phyloP scores from a whole-genome alignment of 2,113 vertebrate genomes.

The Stigmatopora nigra region DNA sequence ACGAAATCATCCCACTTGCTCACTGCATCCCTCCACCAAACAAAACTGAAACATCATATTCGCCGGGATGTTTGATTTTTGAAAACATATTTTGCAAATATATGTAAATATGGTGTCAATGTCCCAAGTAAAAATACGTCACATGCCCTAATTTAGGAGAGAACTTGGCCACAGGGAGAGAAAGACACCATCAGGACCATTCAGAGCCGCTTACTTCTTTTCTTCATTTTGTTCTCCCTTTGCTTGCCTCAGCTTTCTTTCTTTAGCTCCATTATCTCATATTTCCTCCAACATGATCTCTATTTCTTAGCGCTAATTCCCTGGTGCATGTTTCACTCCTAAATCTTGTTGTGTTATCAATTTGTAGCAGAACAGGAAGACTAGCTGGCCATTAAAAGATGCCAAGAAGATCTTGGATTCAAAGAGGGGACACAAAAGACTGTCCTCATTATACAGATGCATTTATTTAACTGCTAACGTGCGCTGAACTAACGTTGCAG shows the following conservation, averaged over 20 bases:
- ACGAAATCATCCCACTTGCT: slow-evolving; percentile 40
- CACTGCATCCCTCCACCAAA: not conserved
- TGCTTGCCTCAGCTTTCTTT: slow-evolving; percentile 29
- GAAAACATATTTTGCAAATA: slow-evolving; percentile 22
- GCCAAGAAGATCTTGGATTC: slow-evolving; percentile 8
- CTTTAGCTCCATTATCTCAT: slow-evolving; percentile 37
- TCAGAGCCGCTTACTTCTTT: slow-evolving; percentile 29
- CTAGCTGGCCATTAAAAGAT: slow-evolving; percentile 32
- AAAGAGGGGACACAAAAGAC: not conserved
- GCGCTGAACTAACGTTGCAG: too few relatives aligned
- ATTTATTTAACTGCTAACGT: not conserved
- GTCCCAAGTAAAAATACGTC: slow-evolving; percentile 25
- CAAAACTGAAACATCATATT: slow-evolving; percentile 44
- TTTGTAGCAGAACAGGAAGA: slow-evolving; percentile 35
- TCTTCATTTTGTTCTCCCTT: slow-evolving; percentile 28
- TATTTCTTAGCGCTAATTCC: slow-evolving; percentile 10
- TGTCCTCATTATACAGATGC: not conserved
- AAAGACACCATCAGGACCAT: slow-evolving; percentile 34
- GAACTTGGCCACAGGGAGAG: slow-evolving; percentile 43
- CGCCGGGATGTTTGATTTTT: slow-evolving; percentile 12
- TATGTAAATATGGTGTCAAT: slow-evolving; percentile 20
- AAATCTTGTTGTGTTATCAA: slow-evolving; percentile 51
- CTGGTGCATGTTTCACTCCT: slow-evolving; percentile 23
- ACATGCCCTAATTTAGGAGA: slow-evolving; percentile 33
- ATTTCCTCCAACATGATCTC: slow-evolving; percentile 15